phyloP scores from a whole-genome alignment of 2,888 invertebrate genomes.

The Noctua comes region DNA sequence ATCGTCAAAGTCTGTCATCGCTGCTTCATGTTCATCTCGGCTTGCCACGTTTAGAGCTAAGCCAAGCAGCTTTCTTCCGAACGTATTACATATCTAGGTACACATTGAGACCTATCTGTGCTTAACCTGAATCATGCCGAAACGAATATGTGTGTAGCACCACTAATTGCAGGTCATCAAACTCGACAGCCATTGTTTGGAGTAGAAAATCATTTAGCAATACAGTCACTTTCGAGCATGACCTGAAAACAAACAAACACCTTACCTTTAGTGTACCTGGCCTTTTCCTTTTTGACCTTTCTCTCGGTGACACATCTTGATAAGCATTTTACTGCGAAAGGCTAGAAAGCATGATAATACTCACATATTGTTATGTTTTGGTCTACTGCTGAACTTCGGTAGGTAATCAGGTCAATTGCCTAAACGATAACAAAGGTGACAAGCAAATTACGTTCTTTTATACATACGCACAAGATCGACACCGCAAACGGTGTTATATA shows the following conservation, averaged over 20 bases:
- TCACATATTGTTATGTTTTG: background rate
- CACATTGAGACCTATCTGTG: background rate
- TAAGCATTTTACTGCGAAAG: background rate
- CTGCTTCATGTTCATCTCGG: background rate
- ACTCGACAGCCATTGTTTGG: background rate
- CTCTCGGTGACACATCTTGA: background rate
- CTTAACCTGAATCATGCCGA: background rate
- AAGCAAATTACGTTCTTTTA: slow-evolving; percentile 2
- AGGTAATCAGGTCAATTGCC: slow-evolving; percentile 4
- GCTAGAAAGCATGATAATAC: background rate
- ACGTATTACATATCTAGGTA: background rate
- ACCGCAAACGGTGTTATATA: background rate
- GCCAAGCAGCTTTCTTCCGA: background rate
- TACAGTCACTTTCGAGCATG: background rate
- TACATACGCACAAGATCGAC: background rate
- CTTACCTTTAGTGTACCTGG: background rate
- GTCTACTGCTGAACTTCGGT: background rate
- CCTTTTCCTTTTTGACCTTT: background rate
- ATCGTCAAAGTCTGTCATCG: background rate
- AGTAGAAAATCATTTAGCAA: background rate
- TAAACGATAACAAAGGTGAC: slow-evolving; percentile 10
- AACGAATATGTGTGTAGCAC: background rate
- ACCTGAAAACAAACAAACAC: background rate
- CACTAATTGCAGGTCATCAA: background rate
- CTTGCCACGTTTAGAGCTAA: background rate